Conservation (phyloP, 2,797 vertebrate genomes). For the Poecilia picta region DNA sequence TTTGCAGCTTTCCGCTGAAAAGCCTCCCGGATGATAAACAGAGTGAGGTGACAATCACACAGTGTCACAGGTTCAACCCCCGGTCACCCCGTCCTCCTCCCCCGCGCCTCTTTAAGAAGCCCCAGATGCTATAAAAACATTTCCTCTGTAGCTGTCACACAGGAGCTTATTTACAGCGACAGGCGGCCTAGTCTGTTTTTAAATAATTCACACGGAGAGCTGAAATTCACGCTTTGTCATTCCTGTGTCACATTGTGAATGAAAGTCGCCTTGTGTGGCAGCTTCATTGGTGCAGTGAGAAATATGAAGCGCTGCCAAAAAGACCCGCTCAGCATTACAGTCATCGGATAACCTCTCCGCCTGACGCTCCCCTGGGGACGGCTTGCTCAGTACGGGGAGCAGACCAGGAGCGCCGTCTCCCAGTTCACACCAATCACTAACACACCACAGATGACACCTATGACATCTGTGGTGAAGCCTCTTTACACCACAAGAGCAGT, state of each 20-base stretch:
- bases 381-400: neutral
- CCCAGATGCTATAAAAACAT: conserved; percentile 45
- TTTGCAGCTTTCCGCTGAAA: conserved; percentile 52
- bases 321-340: conserved; percentile 23
- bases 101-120: conserved; percentile 28
- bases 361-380: neutral
- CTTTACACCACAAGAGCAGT: neutral
- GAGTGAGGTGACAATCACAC: conserved; percentile 4
- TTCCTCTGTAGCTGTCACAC: conserved; percentile 43
- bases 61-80: conserved; percentile 54
- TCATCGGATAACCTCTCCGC: conserved; percentile 17
- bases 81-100: conserved; percentile 39
- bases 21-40: conserved; percentile 42
- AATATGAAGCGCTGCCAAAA: conserved; percentile 28
- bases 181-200: conserved; percentile 48
- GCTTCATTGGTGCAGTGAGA: conserved; percentile 30
- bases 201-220: conserved; percentile 59
- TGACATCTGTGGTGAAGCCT: neutral
- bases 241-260: conserved; percentile 34
- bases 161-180: conserved; percentile 56
- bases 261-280: conserved; percentile 24
- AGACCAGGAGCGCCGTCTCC: neutral
- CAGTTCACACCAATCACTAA: neutral
- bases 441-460: neutral
- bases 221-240: conserved; percentile 45